Percentiles rank a stretch among this genome's conserved stretches.
phyloP scores from a whole-genome alignment of 2,113 vertebrate species.

The Nothocercus nigrocapillus region DNA sequence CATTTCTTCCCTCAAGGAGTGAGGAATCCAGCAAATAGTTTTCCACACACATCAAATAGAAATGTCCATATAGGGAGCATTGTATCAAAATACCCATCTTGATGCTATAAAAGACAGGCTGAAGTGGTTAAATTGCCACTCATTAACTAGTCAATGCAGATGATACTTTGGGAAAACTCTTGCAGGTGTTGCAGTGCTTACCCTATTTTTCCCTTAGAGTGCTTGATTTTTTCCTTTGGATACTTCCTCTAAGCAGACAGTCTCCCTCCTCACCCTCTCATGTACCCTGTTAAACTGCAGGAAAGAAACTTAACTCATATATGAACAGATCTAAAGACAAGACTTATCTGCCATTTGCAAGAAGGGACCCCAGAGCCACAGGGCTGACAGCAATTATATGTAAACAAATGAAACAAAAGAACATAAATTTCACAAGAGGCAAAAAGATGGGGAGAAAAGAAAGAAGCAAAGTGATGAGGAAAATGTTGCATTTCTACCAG shows the following conservation, averaged over 20 bases:
- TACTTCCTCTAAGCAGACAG: background rate
- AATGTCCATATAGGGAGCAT: background rate
- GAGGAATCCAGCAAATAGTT: background rate
- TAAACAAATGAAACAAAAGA: background rate
- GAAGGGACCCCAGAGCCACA: background rate
- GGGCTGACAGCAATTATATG: background rate
- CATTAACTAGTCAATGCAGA: background rate
- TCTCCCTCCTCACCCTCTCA: background rate
- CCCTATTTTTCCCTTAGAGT: background rate
- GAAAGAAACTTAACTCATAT: background rate
- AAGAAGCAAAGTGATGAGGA: background rate
- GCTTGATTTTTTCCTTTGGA: background rate
- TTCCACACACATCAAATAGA: background rate
- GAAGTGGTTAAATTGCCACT: background rate
- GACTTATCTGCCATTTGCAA: background rate
- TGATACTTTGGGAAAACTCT: background rate
- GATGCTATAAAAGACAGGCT: background rate
- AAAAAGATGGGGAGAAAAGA: background rate
- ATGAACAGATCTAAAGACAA: background rate
- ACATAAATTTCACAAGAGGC: background rate
- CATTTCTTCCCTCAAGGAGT: too few species aligned
- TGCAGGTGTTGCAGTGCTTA: background rate
- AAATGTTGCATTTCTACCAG: accelerated
- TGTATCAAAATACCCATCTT: background rate
- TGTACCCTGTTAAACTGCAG: background rate